Base-by-base conservation (phyloP, 1,140 invertebrate species). In the Wiebesia pumilae region DNA sequence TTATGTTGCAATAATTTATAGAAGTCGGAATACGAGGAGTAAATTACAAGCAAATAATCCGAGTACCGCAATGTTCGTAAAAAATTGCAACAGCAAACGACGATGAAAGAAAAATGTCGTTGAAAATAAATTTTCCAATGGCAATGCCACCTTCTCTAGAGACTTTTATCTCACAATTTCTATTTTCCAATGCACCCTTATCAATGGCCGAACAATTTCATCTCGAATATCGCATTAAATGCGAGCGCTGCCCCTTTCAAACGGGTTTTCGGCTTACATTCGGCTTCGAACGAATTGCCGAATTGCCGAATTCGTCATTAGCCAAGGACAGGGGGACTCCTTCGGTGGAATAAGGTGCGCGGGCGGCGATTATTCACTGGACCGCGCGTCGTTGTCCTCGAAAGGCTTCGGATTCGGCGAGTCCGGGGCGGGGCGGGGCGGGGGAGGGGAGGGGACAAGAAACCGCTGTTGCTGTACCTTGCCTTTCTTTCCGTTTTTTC, bases 251-350 rank as follows among this genome's bases (percentile, higher is more conserved):
- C 58, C 24, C 14, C 58, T 24, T 62, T 62, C 0, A 75, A 75
- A 75, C 71, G 43, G 71, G 71, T 75, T 71, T 75, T 75, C n/a
- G n/a, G 43, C 27, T 75, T 75, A n/a, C 21, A n/a, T n/a, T n/a
- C n/a, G n/a, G n/a, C n/a, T n/a, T n/a, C n/a, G n/a, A n/a, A n/a
- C n/a, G n/a, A n/a, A n/a, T n/a, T n/a, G 9, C 3, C 9, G 33
- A 71, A 71, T 38, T 75, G 71, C 35, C 12, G 30, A 75, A 75
- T 43, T 75, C 71, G 38, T 75, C 40, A 43, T 27, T 43, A 43
- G 40, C 24, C 40, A 75, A 43, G 40, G 38, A 12, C 40, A 40
- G 71, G n/a, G 38, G 24, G 21, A 62, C 58, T 62, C 58, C 2
- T 27, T 24, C 24, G 21, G 21, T 40, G 27, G 43, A 43, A 43